Conservation (phyloP, 1,140 invertebrate genomes). For the Tetramorium parvispinum region DNA sequence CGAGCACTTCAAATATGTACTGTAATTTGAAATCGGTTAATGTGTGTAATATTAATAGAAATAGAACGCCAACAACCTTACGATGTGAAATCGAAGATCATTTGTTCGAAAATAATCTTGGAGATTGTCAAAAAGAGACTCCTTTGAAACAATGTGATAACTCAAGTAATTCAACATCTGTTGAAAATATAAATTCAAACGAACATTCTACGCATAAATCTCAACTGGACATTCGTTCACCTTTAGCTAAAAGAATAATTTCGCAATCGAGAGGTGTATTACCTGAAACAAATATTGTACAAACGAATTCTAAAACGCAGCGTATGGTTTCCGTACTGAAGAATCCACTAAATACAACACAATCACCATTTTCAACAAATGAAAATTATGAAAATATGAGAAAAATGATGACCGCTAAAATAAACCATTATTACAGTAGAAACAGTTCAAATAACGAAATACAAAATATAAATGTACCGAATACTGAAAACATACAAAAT, state of each 20-base stretch:
- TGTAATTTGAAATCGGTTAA: conserved; percentile 83
- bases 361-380: conserved; percentile 35
- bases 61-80: conserved; percentile 68
- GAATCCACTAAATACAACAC: conserved; percentile 70
- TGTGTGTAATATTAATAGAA: conserved; percentile 80
- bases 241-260: conserved; percentile 78
- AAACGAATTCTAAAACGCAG: conserved; percentile 58
- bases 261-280: conserved; percentile 68
- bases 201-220: not conserved
- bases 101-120: not conserved
- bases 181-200: not conserved
- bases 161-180: not conserved
- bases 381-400: conserved; percentile 74
- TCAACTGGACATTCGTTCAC: conserved; percentile 67
- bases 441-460: conserved; percentile 74
- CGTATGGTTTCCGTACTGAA: conserved; percentile 83
- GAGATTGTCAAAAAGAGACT: not conserved
- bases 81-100: not conserved
- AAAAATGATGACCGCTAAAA: conserved; percentile 73
- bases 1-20: conserved; percentile 77
- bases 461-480: conserved; percentile 75
- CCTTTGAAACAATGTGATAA: not conserved
- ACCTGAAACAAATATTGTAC: conserved; percentile 67
- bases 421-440: not conserved
- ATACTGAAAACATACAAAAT: conserved; percentile 34